These are phyloP conservation scores for Actinia tenebrosa DNA, from an alignment of 64 coral and sea anemone species.

Conservation along the genomic window DNA sequence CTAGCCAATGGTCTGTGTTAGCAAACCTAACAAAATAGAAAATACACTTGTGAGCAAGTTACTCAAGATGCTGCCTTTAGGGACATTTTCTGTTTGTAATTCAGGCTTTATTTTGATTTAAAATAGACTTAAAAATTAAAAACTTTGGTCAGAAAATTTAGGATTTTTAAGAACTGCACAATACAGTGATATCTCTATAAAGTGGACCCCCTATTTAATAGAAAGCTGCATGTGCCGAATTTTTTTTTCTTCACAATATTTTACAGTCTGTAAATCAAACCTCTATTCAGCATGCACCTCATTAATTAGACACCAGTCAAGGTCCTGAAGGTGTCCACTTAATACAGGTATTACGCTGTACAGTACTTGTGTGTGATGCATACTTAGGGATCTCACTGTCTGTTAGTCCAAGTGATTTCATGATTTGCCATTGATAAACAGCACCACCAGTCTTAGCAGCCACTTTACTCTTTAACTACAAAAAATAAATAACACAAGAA, in stretches of 20 bases:
- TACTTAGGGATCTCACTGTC: conserved; percentile 62
- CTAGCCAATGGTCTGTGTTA: conserved; percentile 83
- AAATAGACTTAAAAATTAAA: background rate
- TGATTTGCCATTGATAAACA: conserved; percentile 67
- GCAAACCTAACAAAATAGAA: conserved; percentile 58
- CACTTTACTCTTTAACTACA: conserved; percentile 82
- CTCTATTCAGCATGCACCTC: no score
- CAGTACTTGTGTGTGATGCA: background rate
- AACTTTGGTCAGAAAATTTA: no score
- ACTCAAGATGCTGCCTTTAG: background rate
- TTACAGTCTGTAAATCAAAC: no score
- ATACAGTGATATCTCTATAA: no score
- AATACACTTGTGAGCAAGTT: background rate
- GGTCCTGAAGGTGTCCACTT: no score
- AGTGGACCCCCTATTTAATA: no score
- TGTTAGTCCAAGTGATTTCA: conserved; percentile 49
- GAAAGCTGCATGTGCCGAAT: no score
- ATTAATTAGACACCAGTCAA: no score
- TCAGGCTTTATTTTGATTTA: background rate
- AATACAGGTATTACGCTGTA: no score
- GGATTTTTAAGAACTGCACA: no score
- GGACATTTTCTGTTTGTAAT: background rate
- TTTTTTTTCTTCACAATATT: no score
- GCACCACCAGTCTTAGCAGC: conserved; percentile 73
- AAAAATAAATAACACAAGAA: background rate